phyloP scores from a whole-genome alignment of 2,888 invertebrate species.

The Drosophila heteroneura region DNA sequence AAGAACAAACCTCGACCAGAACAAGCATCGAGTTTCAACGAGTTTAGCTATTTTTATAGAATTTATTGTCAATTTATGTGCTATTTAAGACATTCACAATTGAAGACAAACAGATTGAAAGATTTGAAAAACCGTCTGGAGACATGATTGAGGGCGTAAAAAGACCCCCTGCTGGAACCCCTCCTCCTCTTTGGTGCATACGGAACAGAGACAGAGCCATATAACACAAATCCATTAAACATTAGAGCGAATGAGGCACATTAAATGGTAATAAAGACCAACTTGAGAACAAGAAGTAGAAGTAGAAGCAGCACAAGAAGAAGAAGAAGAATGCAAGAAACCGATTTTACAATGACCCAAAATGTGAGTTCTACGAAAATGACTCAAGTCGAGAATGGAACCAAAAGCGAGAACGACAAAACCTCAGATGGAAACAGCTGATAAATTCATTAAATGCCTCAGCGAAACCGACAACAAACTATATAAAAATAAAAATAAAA shows the following conservation, averaged over 20 bases:
- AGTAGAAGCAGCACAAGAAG: neutral
- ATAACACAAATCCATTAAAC: slow-evolving; percentile 59
- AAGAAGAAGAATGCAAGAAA: slow-evolving; percentile 13
- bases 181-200: neutral
- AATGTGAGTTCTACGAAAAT: slow-evolving; percentile 53
- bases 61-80: slow-evolving; percentile 40
- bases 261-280: slow-evolving; percentile 62
- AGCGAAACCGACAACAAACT: slow-evolving; percentile 29
- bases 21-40: slow-evolving; percentile 3
- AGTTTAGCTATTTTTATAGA: slow-evolving; percentile 29
- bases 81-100: slow-evolving; percentile 40
- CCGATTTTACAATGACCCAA: slow-evolving; percentile 57
- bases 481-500: slow-evolving; percentile 18
- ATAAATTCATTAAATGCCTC: slow-evolving; percentile 76
- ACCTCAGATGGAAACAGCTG: slow-evolving; percentile 68
- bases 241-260: slow-evolving; percentile 54
- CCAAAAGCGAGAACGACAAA: slow-evolving; percentile 21
- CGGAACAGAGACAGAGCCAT: neutral
- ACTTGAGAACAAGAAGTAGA: slow-evolving; percentile 11
- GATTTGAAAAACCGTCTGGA: slow-evolving; percentile 44
- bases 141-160: slow-evolving; percentile 47
- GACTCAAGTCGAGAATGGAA: slow-evolving; percentile 47
- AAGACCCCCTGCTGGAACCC: slow-evolving; percentile 27
- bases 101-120: slow-evolving; percentile 39
- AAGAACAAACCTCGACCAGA: neutral